Conservation (phyloP, 64 coral and sea anemone species). For the Porites australiensis region DNA sequence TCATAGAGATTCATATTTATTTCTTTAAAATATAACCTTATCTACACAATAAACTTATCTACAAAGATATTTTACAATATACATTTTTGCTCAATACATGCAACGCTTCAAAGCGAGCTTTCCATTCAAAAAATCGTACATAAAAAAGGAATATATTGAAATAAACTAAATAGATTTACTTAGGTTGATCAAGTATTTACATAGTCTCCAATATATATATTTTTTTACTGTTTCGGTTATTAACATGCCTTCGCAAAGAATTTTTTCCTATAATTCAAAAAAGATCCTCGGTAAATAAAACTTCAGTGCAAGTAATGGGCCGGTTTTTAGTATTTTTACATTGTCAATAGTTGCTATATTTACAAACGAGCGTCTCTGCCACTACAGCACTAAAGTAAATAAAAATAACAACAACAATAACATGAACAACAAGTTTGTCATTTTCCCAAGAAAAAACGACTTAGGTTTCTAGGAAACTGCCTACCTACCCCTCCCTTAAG, state of each 20-base stretch:
- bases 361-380: too few species aligned
- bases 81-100: background rate
- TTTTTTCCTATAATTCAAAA: background rate
- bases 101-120: background rate
- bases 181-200: background rate
- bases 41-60: slow-evolving; percentile 17
- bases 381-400: too few species aligned
- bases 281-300: too few species aligned
- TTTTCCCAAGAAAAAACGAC: too few species aligned
- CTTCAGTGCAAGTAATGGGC: too few species aligned
- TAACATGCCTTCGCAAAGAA: background rate
- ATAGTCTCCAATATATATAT: background rate
- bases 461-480: too few species aligned
- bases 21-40: slow-evolving; percentile 17
- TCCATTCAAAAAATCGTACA: slow-evolving; percentile 22
- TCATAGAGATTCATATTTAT: background rate
- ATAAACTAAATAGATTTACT: background rate
- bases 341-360: background rate
- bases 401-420: too few species aligned
- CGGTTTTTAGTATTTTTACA: background rate
- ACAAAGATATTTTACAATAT: slow-evolving; percentile 39
- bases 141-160: slow-evolving; percentile 1
- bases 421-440: too few species aligned
- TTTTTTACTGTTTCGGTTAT: background rate
- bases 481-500: too few species aligned